A percentile compares a stretch with the other conserved stretches of the same genome.
Evolutionary conservation across 2,888 invertebrate genomes (phyloP).

Genomic region (Lydus trimaculatus): DNA sequence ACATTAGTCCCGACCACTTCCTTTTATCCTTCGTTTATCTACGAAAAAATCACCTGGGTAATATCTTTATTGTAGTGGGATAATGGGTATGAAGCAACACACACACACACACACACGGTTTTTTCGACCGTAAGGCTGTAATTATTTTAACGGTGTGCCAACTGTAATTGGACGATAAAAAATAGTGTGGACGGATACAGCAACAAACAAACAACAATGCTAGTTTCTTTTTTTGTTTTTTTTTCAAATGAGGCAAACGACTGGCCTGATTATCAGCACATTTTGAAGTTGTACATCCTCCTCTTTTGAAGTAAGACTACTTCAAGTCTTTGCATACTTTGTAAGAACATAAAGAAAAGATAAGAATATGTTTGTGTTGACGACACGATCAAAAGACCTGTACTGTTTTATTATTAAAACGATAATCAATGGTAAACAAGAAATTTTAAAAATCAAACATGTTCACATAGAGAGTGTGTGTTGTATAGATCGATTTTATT

Average conservation of each 20-base stretch:
- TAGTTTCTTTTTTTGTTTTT: no score
- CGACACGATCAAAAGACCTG: neutral
- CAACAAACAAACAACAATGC: neutral
- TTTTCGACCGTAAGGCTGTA: constrained; percentile 16
- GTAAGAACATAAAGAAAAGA: neutral
- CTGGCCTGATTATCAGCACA: constrained; percentile 3
- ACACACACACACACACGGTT: neutral
- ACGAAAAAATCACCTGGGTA: constrained; percentile 24
- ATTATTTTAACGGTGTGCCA: constrained; percentile 22
- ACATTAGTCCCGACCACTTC: constrained; percentile 29
- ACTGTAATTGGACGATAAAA: constrained; percentile 21
- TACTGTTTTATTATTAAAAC: neutral
- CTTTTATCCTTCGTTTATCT: constrained; percentile 24
- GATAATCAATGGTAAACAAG: neutral
- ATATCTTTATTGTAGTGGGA: constrained; percentile 27
- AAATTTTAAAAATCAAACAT: neutral
- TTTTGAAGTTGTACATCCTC: neutral
- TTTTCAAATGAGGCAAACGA: neutral
- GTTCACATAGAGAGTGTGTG: neutral
- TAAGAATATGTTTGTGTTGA: neutral
- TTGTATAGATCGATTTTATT: neutral
- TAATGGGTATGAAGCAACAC: constrained; percentile 9
- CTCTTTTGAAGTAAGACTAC: neutral
- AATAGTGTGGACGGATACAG: neutral
- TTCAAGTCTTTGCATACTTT: neutral